Conservation (phyloP, 2,113 vertebrate genomes). For the Strix uralensis region DNA sequence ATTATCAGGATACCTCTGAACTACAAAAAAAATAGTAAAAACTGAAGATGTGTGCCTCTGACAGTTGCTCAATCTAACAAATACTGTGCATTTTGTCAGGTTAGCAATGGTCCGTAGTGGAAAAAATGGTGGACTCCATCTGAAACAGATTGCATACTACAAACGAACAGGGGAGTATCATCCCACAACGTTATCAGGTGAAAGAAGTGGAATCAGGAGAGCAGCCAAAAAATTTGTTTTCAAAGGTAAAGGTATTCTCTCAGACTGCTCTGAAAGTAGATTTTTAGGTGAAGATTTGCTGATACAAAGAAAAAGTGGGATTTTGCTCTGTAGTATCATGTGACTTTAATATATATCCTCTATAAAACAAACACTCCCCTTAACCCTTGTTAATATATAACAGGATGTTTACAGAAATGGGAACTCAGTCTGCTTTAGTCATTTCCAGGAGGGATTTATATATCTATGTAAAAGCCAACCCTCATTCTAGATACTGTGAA, state of each 20-base stretch:
- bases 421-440: background rate
- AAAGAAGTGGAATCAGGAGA: conserved; percentile 79
- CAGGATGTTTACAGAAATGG: background rate
- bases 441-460: background rate
- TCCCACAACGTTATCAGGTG: conserved; percentile 70
- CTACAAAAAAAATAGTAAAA: background rate
- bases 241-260: conserved; percentile 59
- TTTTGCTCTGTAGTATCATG: background rate
- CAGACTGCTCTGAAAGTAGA: background rate
- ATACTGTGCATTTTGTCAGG: conserved; percentile 32
- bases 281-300: background rate
- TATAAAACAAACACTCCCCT: background rate
- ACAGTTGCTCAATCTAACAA: background rate
- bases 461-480: background rate
- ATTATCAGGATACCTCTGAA: background rate
- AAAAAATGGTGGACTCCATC: conserved; percentile 75
- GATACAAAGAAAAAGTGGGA: background rate
- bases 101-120: conserved; percentile 74
- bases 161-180: conserved; percentile 75
- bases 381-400: background rate
- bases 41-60: background rate
- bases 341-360: background rate
- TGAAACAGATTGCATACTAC: conserved; percentile 78
- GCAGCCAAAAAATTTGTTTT: conserved; percentile 79
- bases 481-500: background rate